These are phyloP conservation scores for Sinopyrophorus schimmeli DNA, from an alignment of 2,888 invertebrate species.

Conservation along the genomic window DNA sequence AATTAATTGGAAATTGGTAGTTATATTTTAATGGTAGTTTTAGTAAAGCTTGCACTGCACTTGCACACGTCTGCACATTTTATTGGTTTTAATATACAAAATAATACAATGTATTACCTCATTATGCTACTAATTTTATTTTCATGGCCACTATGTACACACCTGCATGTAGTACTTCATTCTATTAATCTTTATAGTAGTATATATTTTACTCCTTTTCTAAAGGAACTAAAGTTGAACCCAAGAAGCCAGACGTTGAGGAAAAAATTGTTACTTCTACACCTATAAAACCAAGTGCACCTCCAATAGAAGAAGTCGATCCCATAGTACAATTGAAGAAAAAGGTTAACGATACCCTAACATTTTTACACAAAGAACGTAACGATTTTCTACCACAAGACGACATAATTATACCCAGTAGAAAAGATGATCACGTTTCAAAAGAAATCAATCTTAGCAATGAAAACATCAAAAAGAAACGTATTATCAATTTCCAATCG, in stretches of 20 bases:
- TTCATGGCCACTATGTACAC: constrained; percentile 13
- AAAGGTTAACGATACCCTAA: constrained; percentile 52
- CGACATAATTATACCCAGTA: constrained; percentile 52
- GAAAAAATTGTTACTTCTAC: constrained; percentile 42
- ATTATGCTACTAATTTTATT: constrained; percentile 16
- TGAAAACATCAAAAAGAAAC: constrained; percentile 38
- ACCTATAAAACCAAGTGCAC: constrained; percentile 36
- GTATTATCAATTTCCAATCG: constrained; percentile 3
- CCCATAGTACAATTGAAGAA: constrained; percentile 48
- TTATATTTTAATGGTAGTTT: too few relatives aligned
- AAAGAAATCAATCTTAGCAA: constrained; percentile 47
- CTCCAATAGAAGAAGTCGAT: constrained; percentile 33
- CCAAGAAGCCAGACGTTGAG: constrained; percentile 19
- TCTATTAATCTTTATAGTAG: constrained; percentile 20
- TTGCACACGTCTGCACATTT: constrained; percentile 6
- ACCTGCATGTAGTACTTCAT: constrained; percentile 15
- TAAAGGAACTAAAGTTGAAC: constrained; percentile 22
- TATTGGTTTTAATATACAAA: constrained; percentile 1
- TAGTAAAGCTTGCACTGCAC: constrained; percentile 1
- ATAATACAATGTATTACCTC: neutral
- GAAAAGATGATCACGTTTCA: constrained; percentile 53
- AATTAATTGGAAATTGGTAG: neutral
- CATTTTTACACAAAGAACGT: constrained; percentile 54
- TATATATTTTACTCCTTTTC: constrained; percentile 33
- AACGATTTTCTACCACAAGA: constrained; percentile 54